Evolutionary conservation across 2,797 vertebrate genomes (phyloP).

Genomic region (Paratrypauchen microcephalus): DNA sequence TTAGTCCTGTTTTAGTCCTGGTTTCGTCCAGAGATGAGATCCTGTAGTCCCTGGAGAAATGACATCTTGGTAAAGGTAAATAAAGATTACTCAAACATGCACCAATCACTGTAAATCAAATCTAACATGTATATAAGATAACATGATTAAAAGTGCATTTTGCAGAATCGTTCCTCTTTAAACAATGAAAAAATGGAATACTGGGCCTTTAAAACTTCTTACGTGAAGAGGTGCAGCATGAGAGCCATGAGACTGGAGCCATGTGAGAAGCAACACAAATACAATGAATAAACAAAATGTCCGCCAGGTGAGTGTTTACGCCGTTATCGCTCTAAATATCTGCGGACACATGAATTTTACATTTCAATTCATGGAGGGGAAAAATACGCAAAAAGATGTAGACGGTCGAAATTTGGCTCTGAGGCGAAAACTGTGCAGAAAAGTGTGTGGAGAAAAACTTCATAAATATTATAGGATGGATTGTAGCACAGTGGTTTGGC

Average conservation of each 20-base stretch:
- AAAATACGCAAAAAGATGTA: background rate
- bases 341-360: conserved; percentile 2
- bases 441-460: background rate
- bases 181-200: too few relatives aligned
- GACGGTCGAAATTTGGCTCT: background rate
- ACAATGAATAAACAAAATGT: background rate
- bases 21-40: too few relatives aligned
- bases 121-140: too few relatives aligned
- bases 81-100: too few relatives aligned
- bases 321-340: background rate
- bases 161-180: too few relatives aligned
- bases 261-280: background rate
- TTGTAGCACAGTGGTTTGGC: background rate
- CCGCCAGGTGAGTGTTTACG: conserved; percentile 2
- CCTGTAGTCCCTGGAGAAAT: too few relatives aligned
- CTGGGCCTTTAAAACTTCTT: background rate
- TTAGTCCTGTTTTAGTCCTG: too few relatives aligned
- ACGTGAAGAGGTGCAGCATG: background rate
- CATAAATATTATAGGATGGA: background rate
- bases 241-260: background rate
- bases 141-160: too few relatives aligned
- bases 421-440: background rate
- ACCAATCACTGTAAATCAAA: too few relatives aligned
- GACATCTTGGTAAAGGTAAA: too few relatives aligned
- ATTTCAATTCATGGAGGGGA: background rate